Percentiles rank a stretch among this genome's conserved stretches.
Conservation (phyloP, 2,113 vertebrate species). For the Electrona antarctica region DNA sequence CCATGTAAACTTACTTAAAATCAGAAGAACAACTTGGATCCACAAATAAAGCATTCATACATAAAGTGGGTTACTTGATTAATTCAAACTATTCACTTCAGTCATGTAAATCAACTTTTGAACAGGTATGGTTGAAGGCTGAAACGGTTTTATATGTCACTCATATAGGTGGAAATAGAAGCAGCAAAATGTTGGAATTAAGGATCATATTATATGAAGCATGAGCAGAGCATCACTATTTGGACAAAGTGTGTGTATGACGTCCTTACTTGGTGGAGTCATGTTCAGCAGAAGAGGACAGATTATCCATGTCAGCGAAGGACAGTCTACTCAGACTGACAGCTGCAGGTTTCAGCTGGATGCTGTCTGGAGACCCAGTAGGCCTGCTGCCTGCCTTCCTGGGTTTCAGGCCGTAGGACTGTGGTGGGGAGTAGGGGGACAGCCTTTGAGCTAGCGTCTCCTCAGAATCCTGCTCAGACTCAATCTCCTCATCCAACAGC, state of each 20-base stretch:
- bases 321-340: constrained; percentile 19
- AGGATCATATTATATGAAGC: too few relatives aligned
- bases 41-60: too few relatives aligned
- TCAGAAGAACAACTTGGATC: too few relatives aligned
- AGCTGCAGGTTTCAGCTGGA: constrained; percentile 6
- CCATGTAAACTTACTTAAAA: too few relatives aligned
- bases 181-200: too few relatives aligned
- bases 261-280: constrained; percentile 58
- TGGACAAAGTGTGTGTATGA: neutral
- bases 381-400: neutral
- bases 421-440: constrained; percentile 65
- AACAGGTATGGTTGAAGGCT: too few relatives aligned
- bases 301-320: constrained; percentile 3
- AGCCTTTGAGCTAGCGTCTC: constrained; percentile 57
- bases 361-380: neutral
- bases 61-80: too few relatives aligned
- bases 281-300: neutral
- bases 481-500: constrained; percentile 70
- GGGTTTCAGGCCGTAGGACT: constrained; percentile 53
- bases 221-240: neutral
- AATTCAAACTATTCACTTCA: too few relatives aligned
- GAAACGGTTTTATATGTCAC: too few relatives aligned
- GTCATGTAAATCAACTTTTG: too few relatives aligned
- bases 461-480: constrained; percentile 63
- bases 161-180: too few relatives aligned